phyloP scores from a whole-genome alignment of 1,140 invertebrate genomes.

The Helicorthomorpha holstii region DNA sequence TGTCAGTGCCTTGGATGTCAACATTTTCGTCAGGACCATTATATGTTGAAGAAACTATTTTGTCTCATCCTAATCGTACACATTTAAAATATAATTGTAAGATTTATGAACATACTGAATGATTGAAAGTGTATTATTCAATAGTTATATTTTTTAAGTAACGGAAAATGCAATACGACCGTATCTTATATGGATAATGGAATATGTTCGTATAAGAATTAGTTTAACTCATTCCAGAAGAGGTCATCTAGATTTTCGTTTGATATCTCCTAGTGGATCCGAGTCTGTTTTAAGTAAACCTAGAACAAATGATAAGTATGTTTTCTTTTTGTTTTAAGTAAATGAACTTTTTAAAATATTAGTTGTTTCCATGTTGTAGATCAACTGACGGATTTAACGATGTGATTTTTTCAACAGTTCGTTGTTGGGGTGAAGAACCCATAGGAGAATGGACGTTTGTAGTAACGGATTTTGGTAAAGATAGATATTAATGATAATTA shows the following conservation, averaged over 20 bases:
- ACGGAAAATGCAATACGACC: neutral
- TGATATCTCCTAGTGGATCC: neutral
- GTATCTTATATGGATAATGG: neutral
- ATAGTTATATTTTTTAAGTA: neutral
- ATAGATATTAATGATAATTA: neutral
- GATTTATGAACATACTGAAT: no score
- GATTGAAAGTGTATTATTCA: no score
- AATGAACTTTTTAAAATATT: neutral
- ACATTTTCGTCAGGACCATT: neutral
- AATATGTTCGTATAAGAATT: neutral
- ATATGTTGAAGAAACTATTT: neutral
- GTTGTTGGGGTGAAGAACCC: constrained; percentile 4
- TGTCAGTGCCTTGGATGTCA: neutral
- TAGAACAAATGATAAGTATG: constrained; percentile 1
- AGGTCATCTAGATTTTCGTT: neutral
- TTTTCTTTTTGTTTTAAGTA: neutral
- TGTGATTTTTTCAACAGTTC: neutral
- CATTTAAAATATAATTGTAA: neutral
- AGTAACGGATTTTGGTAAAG: constrained; percentile 2
- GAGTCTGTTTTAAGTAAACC: neutral
- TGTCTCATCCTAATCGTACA: neutral
- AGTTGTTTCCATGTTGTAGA: neutral
- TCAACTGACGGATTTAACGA: neutral
- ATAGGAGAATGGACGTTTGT: neutral
- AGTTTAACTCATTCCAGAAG: neutral